A percentile compares a stretch with the other conserved stretches of the same genome.
Evolutionary conservation across 2,113 vertebrate genomes (phyloP).

Genomic region (Brienomyrus brachyistius): DNA sequence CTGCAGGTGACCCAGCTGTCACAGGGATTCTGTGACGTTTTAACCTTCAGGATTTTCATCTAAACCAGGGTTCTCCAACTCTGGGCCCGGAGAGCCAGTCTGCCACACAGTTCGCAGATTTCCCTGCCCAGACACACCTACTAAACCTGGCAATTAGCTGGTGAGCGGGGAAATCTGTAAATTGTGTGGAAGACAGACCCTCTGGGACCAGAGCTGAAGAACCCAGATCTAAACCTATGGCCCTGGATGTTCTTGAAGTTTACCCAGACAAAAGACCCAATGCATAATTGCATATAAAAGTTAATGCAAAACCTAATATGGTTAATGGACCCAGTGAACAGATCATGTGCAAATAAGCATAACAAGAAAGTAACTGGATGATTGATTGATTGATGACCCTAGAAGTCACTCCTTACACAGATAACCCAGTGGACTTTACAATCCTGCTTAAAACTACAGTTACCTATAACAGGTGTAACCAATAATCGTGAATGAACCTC

Average conservation of each 20-base stretch:
- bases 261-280: neutral
- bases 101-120: too few relatives aligned
- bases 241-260: neutral
- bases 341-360: neutral
- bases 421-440: neutral
- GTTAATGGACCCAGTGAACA: neutral
- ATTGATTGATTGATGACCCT: neutral
- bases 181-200: neutral
- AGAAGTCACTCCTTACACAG: neutral
- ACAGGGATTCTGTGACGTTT: neutral
- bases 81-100: neutral
- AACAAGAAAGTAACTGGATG: neutral
- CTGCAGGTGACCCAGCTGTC: neutral
- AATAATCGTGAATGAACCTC: neutral
- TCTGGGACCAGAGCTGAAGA: neutral
- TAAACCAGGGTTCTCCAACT: neutral
- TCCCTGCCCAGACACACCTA: too few relatives aligned
- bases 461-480: neutral
- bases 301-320: neutral
- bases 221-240: neutral
- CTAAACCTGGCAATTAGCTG: neutral
- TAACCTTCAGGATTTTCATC: neutral
- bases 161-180: too few relatives aligned
- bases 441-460: neutral
- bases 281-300: neutral